phyloP scores from a whole-genome alignment of 1,140 invertebrate genomes.

The Sitobion miscanthi region DNA sequence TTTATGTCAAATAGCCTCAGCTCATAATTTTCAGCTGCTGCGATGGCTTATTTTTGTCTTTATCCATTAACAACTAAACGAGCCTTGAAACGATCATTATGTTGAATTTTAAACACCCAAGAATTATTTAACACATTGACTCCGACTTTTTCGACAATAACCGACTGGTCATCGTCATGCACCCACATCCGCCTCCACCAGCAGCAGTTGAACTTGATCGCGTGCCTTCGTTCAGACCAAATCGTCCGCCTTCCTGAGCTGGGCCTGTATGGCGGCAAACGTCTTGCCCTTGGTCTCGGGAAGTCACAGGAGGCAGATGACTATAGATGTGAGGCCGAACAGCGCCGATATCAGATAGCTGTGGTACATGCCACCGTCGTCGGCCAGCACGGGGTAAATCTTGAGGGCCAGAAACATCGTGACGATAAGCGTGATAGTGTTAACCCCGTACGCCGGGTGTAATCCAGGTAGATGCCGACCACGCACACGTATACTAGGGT shows the following conservation, averaged over 20 bases:
- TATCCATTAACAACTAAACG: too few relatives aligned
- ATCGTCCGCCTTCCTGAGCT: conserved; percentile 18
- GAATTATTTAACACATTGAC: too few relatives aligned
- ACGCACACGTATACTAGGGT: conserved; percentile 71
- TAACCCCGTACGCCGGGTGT: conserved; percentile 63
- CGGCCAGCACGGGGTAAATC: conserved; percentile 57
- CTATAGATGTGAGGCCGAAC: conserved; percentile 38
- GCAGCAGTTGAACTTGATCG: not conserved
- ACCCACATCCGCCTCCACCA: too few relatives aligned
- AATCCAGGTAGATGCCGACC: conserved; percentile 76
- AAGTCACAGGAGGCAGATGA: conserved; percentile 62
- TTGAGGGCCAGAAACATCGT: conserved; percentile 58
- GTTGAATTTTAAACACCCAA: too few relatives aligned
- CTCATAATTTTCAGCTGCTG: too few relatives aligned
- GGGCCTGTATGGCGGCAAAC: conserved; percentile 62
- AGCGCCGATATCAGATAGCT: conserved; percentile 55
- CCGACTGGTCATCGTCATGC: too few relatives aligned
- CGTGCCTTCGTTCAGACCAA: not conserved
- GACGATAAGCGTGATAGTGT: conserved; percentile 57
- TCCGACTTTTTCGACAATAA: too few relatives aligned
- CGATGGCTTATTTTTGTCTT: too few relatives aligned
- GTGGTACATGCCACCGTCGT: conserved; percentile 50
- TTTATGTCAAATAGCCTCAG: too few relatives aligned
- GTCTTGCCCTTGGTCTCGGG: conserved; percentile 66
- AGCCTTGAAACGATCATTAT: too few relatives aligned